Percentiles rank a stretch among this genome's conserved stretches.
Evolutionary conservation across 2,797 vertebrate genomes (phyloP).

Genomic region (Gallinago stenura): DNA sequence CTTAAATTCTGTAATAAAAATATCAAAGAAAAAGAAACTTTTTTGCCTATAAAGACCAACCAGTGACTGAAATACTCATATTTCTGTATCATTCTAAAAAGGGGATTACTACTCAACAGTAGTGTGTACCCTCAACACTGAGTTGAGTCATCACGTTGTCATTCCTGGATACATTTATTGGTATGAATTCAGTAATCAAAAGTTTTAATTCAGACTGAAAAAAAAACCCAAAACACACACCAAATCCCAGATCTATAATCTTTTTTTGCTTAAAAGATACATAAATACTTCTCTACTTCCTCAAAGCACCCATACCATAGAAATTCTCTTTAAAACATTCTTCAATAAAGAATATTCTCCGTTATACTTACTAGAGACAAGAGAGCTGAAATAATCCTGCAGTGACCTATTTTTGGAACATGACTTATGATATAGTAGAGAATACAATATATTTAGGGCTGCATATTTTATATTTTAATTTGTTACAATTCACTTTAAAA

Average conservation of each 20-base stretch:
- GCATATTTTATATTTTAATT: neutral
- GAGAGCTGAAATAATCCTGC: neutral
- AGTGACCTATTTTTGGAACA: neutral
- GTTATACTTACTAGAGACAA: neutral
- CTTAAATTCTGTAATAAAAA: neutral
- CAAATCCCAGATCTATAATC: neutral
- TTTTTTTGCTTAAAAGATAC: neutral
- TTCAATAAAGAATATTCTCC: neutral
- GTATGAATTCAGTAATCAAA: neutral
- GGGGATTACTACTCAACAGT: neutral
- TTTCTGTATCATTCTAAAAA: neutral
- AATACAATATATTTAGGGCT: neutral
- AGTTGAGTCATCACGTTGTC: neutral
- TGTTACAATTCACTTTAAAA: neutral
- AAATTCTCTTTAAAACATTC: neutral
- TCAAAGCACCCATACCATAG: neutral
- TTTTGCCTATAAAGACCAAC: neutral
- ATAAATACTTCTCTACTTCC: neutral
- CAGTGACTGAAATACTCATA: neutral
- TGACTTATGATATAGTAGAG: neutral
- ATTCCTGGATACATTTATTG: neutral
- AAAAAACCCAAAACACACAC: neutral
- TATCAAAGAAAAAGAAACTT: neutral
- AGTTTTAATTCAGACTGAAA: neutral
- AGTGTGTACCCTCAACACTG: neutral